Evolutionary conservation across 2,113 vertebrate genomes (phyloP).

Genomic region (Sphaerodactylus townsendi): DNA sequence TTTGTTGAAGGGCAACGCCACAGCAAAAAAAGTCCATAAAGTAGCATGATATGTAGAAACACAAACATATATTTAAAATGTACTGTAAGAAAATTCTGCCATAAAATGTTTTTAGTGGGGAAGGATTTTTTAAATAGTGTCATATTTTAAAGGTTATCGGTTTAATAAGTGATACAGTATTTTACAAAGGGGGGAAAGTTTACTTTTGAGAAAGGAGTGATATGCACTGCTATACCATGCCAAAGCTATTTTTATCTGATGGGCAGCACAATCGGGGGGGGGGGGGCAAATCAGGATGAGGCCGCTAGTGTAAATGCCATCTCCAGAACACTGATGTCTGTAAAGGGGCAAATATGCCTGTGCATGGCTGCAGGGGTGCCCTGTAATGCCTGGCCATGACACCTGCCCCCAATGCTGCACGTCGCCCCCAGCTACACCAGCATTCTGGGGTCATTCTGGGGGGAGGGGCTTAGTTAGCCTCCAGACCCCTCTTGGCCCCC

Average conservation of each 20-base stretch:
- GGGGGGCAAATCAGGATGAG: too few relatives aligned
- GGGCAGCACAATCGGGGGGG: too few relatives aligned
- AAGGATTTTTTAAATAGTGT: conserved; percentile 33
- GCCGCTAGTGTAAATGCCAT: too few relatives aligned
- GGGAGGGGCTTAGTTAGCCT: too few relatives aligned
- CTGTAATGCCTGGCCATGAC: too few relatives aligned
- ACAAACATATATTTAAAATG: conserved; percentile 77
- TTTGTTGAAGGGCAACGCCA: conserved; percentile 84
- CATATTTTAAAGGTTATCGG: conserved; percentile 74
- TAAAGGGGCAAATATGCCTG: too few relatives aligned
- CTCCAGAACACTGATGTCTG: too few relatives aligned
- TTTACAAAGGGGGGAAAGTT: conserved; percentile 66
- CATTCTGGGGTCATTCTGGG: too few relatives aligned
- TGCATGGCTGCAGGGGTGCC: too few relatives aligned
- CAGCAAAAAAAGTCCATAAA: conserved; percentile 90
- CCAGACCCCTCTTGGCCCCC: too few relatives aligned
- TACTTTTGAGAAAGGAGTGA: conserved; percentile 66
- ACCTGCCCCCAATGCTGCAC: too few relatives aligned
- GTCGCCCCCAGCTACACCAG: too few relatives aligned
- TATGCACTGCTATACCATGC: conserved; percentile 49
- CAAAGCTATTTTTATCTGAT: conserved; percentile 63
- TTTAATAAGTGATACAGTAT: conserved; percentile 73
- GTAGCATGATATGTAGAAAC: conserved; percentile 81
- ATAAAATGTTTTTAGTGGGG: conserved; percentile 66
- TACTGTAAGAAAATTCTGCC: conserved; percentile 57